phyloP scores from a whole-genome alignment of 2,888 invertebrate genomes.

The Thysanoteuthis rhombus region DNA sequence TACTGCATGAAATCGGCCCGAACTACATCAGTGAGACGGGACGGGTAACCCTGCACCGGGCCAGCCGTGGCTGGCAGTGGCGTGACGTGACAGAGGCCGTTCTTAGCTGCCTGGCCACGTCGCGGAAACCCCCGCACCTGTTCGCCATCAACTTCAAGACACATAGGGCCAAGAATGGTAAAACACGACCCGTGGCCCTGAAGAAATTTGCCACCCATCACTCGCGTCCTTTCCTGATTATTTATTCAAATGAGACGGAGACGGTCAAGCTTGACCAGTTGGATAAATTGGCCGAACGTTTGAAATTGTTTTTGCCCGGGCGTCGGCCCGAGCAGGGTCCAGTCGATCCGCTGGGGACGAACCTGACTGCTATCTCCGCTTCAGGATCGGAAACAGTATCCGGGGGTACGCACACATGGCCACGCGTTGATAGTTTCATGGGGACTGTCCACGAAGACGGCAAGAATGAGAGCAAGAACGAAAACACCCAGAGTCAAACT shows the following conservation, averaged over 20 bases:
- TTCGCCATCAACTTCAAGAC: slow-evolving; percentile 59
- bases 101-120: slow-evolving; percentile 51
- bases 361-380: background rate
- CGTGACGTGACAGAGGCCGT: slow-evolving; percentile 61
- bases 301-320: slow-evolving; percentile 28
- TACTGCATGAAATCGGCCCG: slow-evolving; percentile 56
- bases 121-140: slow-evolving; percentile 45
- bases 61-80: slow-evolving; percentile 62
- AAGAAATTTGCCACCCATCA: slow-evolving; percentile 57
- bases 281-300: slow-evolving; percentile 23
- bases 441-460: background rate
- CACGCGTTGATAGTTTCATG: background rate
- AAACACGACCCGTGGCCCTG: slow-evolving; percentile 47
- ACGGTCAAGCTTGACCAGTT: slow-evolving; percentile 54
- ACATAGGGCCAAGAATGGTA: slow-evolving; percentile 47
- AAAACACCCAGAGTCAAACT: no score
- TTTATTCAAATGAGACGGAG: slow-evolving; percentile 66
- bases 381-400: background rate
- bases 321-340: background rate
- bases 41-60: slow-evolving; percentile 47
- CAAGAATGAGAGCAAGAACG: background rate
- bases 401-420: background rate
- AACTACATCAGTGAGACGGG: slow-evolving; percentile 49
- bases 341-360: background rate
- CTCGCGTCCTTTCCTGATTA: slow-evolving; percentile 64